Percentiles rank a stretch among this genome's conserved stretches.
These are phyloP conservation scores for Stegophylla sp. DNA, from an alignment of 2,888 invertebrate species.

Conservation along the genomic window DNA sequence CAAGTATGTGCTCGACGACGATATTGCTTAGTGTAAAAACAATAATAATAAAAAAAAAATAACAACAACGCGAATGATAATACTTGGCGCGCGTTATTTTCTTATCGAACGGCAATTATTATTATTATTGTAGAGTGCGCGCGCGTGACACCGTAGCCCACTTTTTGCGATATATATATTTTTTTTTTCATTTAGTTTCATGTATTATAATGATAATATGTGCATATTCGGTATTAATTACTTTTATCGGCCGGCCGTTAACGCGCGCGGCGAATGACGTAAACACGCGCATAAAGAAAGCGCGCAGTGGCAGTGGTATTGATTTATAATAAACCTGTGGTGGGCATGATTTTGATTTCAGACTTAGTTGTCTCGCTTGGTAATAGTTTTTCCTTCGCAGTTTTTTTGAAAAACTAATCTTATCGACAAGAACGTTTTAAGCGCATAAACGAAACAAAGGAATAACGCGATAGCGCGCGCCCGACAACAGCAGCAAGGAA, in stretches of 20 bases:
- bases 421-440: no score
- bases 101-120: conserved; percentile 21
- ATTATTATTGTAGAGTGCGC: neutral
- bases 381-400: no score
- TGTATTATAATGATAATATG: neutral
- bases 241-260: neutral
- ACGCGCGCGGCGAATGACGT: neutral
- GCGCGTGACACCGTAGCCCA: conserved; percentile 7
- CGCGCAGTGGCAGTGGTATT: no score
- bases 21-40: neutral
- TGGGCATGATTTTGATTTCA: no score
- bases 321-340: no score
- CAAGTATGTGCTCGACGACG: neutral
- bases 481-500: neutral
- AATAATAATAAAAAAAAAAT: neutral
- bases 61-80: neutral
- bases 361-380: no score
- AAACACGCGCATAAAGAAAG: no score
- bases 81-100: conserved; percentile 1
- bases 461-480: neutral
- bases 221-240: neutral
- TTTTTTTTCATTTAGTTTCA: no score
- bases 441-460: neutral
- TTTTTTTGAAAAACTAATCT: no score
- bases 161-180: neutral